Percentiles rank a stretch among this genome's conserved stretches.
phyloP scores from a whole-genome alignment of 2,797 vertebrate species.

The Nothura maculosa region DNA sequence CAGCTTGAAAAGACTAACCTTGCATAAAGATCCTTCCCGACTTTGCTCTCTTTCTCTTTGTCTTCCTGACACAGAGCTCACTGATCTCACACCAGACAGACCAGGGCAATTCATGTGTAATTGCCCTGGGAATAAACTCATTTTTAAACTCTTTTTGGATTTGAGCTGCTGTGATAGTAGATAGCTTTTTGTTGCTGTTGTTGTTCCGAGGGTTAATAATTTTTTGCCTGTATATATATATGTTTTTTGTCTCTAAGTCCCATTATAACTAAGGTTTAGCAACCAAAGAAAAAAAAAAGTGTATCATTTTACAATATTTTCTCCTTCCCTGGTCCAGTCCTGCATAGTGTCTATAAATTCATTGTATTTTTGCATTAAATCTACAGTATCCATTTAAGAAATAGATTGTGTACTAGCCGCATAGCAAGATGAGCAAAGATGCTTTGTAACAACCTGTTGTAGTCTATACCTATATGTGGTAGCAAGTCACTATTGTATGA shows the following conservation, averaged over 20 bases:
- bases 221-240: no score
- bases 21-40: background rate
- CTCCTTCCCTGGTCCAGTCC: background rate
- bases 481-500: background rate
- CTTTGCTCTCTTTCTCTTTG: background rate
- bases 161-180: background rate
- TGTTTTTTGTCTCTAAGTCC: background rate
- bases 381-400: background rate
- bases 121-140: background rate
- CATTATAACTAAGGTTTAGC: background rate
- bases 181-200: background rate
- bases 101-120: background rate
- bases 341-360: background rate
- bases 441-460: background rate
- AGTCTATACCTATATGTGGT: background rate
- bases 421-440: background rate
- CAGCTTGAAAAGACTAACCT: background rate
- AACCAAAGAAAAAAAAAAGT: background rate
- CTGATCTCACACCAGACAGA: rapidly evolving
- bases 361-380: background rate
- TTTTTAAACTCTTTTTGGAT: background rate
- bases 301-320: background rate
- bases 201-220: background rate
- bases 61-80: background rate
- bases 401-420: background rate